A percentile compares a stretch with the other conserved stretches of the same genome.
These are phyloP conservation scores for Gopherus flavomarginatus DNA, from an alignment of 2,113 vertebrate genomes.

Conservation along the genomic window DNA sequence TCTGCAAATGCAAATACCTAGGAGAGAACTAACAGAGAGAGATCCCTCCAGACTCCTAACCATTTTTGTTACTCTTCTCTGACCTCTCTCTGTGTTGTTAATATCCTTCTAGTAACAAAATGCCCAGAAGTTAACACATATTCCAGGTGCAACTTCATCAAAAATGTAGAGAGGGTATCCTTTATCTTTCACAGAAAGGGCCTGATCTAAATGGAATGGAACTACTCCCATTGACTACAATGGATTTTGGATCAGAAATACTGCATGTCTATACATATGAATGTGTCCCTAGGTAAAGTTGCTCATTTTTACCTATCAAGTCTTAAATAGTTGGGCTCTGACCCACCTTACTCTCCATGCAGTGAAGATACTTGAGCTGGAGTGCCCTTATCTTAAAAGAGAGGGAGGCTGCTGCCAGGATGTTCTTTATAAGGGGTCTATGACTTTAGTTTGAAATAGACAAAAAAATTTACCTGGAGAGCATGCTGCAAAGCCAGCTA, in stretches of 20 bases:
- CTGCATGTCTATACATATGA: not conserved
- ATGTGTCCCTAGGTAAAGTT: not conserved
- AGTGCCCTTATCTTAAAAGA: not conserved
- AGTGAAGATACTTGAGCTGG: not conserved
- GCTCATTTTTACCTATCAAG: not conserved
- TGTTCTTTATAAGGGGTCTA: not conserved
- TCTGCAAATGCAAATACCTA: not conserved
- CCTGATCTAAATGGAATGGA: not conserved
- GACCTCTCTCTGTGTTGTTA: not conserved
- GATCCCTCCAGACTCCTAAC: not conserved
- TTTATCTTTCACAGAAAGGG: not conserved
- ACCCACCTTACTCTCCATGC: not conserved
- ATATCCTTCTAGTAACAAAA: not conserved
- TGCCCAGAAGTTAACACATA: not conserved
- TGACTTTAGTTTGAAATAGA: not conserved
- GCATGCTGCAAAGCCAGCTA: not conserved
- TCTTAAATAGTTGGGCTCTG: not conserved
- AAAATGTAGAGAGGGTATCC: not conserved
- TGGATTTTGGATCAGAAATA: not conserved
- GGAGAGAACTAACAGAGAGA: not conserved
- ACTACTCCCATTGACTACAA: not conserved
- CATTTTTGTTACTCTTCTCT: not conserved
- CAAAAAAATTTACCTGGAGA: not conserved
- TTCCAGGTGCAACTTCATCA: not conserved
- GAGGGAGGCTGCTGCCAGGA: not conserved